Evolutionary conservation across 2,113 vertebrate species (phyloP), one percentile per base, ranked within the genome.

Genomic region (Leptobrachium ailaonicum): DNA sequence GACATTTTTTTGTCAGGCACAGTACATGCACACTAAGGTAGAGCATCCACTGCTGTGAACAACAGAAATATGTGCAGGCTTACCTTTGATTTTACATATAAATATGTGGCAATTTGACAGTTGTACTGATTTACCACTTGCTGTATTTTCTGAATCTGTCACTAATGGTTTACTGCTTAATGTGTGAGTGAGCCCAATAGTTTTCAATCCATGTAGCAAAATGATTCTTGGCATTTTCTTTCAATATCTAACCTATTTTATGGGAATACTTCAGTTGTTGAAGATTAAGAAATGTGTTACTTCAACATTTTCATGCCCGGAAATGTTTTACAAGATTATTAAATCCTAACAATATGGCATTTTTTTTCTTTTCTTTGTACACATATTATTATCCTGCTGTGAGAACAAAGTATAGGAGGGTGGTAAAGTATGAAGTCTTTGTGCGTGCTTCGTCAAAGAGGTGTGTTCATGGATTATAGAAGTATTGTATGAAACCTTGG

Each of bases 401-500:
- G 66, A 77, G 75, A 77, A 77, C 54, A 70, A 69, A 77, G 73
- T 75, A 66, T 42, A 20, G 62, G 45, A 75, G 41, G 8, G 66
- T 43, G 66, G 75, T 58, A 44, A 58, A 70, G 66, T 54, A 77
- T 70, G 75, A 50, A 43, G 73, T 66, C 53, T 45, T 77, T 77
- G 75, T 77, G 66, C 58, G 50, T 77, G 13, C 66, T 77, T 68
- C 75, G 69, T 66, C 69, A 60, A 41, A 43, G 66, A 77, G 75
- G 66, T 77, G 58, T 68, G 75, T 77, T 77, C 66, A 69, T 45
- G 66, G 75, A 77, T 77, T 77, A 77, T 77, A 66, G 53, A 66
- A 69, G 75, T 70, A 60, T 77, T 77, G 69, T 60, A 77, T 77
- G 67, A 77, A 77, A 77, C 58, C 42, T 77, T 77, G 75, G 75